A percentile compares a stretch with the other conserved stretches of the same genome.
Conservation (phyloP, 2,888 invertebrate species). For the Noctuana brunneofusca region DNA sequence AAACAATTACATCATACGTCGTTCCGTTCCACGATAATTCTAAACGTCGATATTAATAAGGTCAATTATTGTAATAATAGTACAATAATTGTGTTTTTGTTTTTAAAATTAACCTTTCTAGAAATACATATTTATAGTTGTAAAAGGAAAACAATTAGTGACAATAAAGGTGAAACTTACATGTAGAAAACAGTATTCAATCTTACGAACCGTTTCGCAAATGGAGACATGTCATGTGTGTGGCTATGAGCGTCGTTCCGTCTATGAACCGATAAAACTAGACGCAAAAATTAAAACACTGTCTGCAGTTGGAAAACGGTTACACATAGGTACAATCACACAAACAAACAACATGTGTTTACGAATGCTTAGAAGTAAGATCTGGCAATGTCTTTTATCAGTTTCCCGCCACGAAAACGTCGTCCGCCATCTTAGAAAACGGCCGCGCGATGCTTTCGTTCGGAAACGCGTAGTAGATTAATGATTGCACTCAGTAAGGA, state of each 20-base stretch:
- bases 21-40: conserved; percentile 71
- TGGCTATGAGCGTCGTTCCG: background rate
- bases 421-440: conserved; percentile 33
- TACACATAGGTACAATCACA: conserved; percentile 63
- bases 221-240: conserved; percentile 44
- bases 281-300: conserved; percentile 15
- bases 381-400: conserved; percentile 71
- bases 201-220: conserved; percentile 45
- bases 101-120: conserved; percentile 72
- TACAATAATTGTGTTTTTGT: conserved; percentile 73
- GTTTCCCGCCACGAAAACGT: conserved; percentile 46
- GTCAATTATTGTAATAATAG: conserved; percentile 71
- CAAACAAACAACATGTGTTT: conserved; percentile 68
- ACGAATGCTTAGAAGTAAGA: conserved; percentile 66
- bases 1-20: conserved; percentile 58
- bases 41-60: conserved; percentile 69
- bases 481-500: conserved; percentile 45
- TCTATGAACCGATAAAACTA: conserved; percentile 10
- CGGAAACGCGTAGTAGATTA: conserved; percentile 36
- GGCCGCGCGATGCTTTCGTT: conserved; percentile 38
- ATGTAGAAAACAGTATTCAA: conserved; percentile 54
- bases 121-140: conserved; percentile 74
- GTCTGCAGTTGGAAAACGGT: conserved; percentile 48
- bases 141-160: conserved; percentile 73
- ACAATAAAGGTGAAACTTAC: conserved; percentile 75